phyloP scores from a whole-genome alignment of 2,113 vertebrate species.

The Litocranius walleri region DNA sequence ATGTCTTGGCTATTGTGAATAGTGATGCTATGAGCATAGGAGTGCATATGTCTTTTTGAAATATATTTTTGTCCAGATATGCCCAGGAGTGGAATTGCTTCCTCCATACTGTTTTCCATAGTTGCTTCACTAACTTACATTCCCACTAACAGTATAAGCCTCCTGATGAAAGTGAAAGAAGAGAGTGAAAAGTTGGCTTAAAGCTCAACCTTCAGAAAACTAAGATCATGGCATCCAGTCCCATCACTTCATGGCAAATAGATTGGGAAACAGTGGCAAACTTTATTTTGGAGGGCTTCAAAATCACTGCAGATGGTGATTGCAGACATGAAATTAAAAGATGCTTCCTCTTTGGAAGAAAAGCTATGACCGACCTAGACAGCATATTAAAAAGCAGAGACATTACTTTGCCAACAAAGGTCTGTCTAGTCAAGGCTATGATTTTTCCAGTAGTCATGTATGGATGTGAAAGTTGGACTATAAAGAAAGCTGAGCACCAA shows the following conservation, averaged over 20 bases:
- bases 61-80: too few relatives aligned
- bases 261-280: neutral
- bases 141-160: too few relatives aligned
- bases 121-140: too few relatives aligned
- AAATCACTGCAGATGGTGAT: neutral
- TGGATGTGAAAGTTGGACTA: too few relatives aligned
- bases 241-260: neutral
- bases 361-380: neutral
- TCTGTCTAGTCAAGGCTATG: neutral
- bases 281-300: neutral
- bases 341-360: neutral
- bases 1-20: too few relatives aligned
- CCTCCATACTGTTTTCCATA: too few relatives aligned
- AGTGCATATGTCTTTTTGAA: too few relatives aligned
- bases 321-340: neutral
- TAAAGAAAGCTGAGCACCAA: accelerated
- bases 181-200: neutral
- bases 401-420: neutral
- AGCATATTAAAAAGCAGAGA: neutral
- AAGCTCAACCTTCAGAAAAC: neutral
- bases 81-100: too few relatives aligned
- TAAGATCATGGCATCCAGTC: neutral
- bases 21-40: too few relatives aligned
- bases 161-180: neutral
- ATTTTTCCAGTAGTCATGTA: neutral